phyloP scores from a whole-genome alignment of 2,797 vertebrate species.

The Hephaestus fuliginosus region DNA sequence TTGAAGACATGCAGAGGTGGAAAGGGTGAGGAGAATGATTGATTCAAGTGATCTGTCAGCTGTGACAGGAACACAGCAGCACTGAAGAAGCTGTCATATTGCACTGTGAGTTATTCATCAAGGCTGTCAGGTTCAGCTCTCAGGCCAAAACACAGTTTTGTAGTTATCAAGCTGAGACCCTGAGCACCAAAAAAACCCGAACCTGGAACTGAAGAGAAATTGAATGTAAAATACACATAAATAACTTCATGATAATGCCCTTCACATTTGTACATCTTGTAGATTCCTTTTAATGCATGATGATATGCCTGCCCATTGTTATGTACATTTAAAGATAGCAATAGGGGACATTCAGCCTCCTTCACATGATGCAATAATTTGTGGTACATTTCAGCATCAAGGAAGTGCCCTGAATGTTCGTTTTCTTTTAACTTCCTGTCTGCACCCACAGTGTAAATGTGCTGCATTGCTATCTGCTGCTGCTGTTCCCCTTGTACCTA shows the following conservation, averaged over 20 bases:
- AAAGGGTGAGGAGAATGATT: constrained; percentile 15
- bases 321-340: not conserved
- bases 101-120: constrained; percentile 18
- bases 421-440: not conserved
- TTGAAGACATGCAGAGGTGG: constrained; percentile 4
- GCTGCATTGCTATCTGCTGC: not conserved
- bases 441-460: not conserved
- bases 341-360: not conserved
- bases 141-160: constrained; percentile 25
- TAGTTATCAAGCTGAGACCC: constrained; percentile 6
- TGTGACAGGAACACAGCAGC: constrained; percentile 28
- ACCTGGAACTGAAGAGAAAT: not conserved
- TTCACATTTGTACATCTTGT: not conserved
- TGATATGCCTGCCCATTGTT: not conserved
- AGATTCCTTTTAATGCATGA: not conserved
- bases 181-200: not conserved
- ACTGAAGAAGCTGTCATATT: constrained; percentile 22
- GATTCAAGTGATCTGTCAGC: constrained; percentile 30
- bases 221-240: not conserved
- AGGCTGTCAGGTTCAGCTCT: constrained; percentile 28
- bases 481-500: not conserved
- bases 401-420: not conserved
- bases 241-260: not conserved
- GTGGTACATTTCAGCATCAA: not conserved
- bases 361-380: not conserved